Evolutionary conservation across 92 coral and sea anemone species (phyloP).

Genomic region (Isaurus tuberculatus): DNA sequence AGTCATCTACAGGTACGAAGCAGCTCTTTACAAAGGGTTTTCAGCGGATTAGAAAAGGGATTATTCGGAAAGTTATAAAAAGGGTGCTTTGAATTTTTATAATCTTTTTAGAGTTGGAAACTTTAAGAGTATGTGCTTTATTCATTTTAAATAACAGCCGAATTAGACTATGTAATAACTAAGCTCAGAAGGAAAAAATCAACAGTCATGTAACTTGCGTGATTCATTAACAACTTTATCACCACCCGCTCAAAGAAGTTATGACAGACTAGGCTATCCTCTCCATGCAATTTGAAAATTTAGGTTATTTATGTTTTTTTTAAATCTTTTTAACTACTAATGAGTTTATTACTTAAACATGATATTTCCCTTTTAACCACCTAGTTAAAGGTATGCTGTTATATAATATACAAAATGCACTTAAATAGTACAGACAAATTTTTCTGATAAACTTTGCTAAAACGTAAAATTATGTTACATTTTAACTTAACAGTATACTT

Average conservation of each 20-base stretch:
- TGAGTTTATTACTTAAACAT: too few species aligned
- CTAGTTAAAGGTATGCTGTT: not conserved
- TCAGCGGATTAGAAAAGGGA: not conserved
- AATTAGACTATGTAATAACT: not conserved
- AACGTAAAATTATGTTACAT: not conserved
- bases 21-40: not conserved
- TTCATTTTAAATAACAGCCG: too few species aligned
- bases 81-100: not conserved
- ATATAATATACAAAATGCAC: not conserved
- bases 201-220: not conserved
- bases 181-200: not conserved
- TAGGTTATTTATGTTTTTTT: too few species aligned
- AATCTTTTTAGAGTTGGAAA: not conserved
- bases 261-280: not conserved
- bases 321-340: too few species aligned
- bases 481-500: not conserved
- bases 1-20: not conserved
- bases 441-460: not conserved
- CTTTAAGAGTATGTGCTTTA: not conserved
- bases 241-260: not conserved
- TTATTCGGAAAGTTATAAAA: not conserved
- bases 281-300: too few species aligned
- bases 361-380: too few species aligned
- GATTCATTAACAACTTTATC: not conserved
- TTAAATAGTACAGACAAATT: not conserved